These are phyloP conservation scores for Crypturellus undulatus DNA, from an alignment of 2,113 vertebrate genomes.

Conservation along the genomic window DNA sequence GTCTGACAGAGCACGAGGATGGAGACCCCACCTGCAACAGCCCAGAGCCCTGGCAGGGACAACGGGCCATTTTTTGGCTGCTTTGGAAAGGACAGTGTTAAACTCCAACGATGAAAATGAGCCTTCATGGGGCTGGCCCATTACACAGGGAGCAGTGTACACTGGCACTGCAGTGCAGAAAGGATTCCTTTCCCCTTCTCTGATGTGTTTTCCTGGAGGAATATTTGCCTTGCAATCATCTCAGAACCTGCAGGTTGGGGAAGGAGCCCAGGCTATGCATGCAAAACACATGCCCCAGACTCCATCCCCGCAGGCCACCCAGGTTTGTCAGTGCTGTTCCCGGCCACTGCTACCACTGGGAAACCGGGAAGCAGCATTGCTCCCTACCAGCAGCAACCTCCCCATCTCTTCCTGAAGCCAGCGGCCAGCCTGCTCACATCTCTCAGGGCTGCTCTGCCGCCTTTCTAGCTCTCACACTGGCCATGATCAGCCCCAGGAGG, in stretches of 20 bases:
- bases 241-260: neutral
- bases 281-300: neutral
- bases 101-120: neutral
- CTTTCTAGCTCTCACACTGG: neutral
- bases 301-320: neutral
- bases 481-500: neutral
- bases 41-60: constrained; percentile 12
- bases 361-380: too few species aligned
- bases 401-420: neutral
- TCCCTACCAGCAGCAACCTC: neutral
- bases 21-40: neutral
- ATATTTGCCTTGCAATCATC: neutral
- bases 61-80: neutral
- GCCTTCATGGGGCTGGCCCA: neutral
- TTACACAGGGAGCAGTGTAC: neutral
- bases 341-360: too few species aligned
- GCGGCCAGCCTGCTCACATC: accelerated
- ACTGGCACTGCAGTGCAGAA: neutral
- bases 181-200: constrained; percentile 7
- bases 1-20: constrained; percentile 46
- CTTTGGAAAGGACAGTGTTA: neutral
- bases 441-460: neutral
- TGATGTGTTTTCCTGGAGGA: neutral
- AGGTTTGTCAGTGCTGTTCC: neutral
- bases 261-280: neutral